These are phyloP conservation scores for Nibea coibor DNA, from an alignment of 2,113 vertebrate genomes.

Conservation along the genomic window DNA sequence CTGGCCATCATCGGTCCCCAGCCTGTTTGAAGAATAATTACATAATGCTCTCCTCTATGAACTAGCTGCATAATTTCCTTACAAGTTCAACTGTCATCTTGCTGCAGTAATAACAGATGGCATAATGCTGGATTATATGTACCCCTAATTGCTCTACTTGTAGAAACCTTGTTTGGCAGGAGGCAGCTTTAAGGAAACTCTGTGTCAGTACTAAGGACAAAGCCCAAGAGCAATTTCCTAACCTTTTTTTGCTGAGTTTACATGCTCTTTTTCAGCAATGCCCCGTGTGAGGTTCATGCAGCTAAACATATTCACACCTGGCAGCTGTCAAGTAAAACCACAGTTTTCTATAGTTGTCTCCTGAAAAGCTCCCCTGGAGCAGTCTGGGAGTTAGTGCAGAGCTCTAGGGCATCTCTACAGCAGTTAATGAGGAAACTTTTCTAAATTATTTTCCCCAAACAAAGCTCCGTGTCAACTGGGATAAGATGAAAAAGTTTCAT, in stretches of 20 bases:
- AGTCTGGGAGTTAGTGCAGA: conserved; percentile 14
- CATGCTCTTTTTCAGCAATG: conserved; percentile 13
- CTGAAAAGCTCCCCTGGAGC: conserved; percentile 46
- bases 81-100: conserved; percentile 44
- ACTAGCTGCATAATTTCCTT: conserved; percentile 39
- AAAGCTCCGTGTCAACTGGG: conserved; percentile 15
- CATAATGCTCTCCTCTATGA: conserved; percentile 24
- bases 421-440: conserved; percentile 23
- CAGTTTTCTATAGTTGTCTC: conserved; percentile 28
- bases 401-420: conserved; percentile 37
- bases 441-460: conserved; percentile 17
- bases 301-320: conserved; percentile 39
- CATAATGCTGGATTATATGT: conserved; percentile 31
- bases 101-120: conserved; percentile 59
- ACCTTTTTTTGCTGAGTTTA: conserved; percentile 1
- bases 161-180: conserved; percentile 30
- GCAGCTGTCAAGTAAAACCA: conserved; percentile 56
- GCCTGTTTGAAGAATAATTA: conserved; percentile 36
- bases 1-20: conserved; percentile 14
- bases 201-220: conserved; percentile 19
- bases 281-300: conserved; percentile 28
- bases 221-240: conserved; percentile 10
- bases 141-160: conserved; percentile 42
- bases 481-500: neutral
- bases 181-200: conserved; percentile 23